Evolutionary conservation across 2,113 vertebrate species (phyloP).

Genomic region (Eleginops maclovinus): DNA sequence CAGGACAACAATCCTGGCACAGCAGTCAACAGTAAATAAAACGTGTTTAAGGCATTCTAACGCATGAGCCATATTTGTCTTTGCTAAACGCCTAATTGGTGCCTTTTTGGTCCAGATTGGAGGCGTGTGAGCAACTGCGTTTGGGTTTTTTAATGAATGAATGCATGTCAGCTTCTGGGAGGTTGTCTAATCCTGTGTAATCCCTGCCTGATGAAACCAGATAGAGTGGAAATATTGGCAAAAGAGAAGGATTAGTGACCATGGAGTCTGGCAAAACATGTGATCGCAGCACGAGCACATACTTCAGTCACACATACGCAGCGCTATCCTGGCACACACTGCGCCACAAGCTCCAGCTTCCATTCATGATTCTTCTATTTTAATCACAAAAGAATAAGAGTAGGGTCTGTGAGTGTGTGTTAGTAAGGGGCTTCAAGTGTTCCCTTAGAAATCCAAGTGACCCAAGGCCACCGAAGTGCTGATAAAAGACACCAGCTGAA

Average conservation of each 20-base stretch:
- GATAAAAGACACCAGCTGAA: background rate
- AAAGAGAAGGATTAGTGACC: conserved; percentile 77
- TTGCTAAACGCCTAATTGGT: conserved; percentile 14
- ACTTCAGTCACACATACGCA: conserved; percentile 65
- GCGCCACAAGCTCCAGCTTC: background rate
- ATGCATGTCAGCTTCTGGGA: conserved; percentile 70
- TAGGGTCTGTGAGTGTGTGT: background rate
- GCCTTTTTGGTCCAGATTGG: conserved; percentile 29
- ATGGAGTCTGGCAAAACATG: conserved; percentile 76
- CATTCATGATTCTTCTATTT: conserved; percentile 48
- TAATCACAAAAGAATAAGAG: background rate
- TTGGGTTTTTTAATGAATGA: conserved; percentile 78
- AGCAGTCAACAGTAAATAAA: background rate
- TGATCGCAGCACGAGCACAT: conserved; percentile 68
- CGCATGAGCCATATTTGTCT: background rate
- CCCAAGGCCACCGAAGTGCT: background rate
- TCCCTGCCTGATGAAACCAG: conserved; percentile 81
- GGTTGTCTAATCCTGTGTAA: conserved; percentile 82
- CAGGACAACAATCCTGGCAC: background rate
- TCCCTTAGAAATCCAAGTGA: background rate
- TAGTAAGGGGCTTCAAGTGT: background rate
- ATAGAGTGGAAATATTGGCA: conserved; percentile 81
- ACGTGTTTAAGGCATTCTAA: background rate
- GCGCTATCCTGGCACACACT: conserved; percentile 35
- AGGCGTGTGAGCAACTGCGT: conserved; percentile 43